Percentiles rank a stretch among this genome's conserved stretches.
These are phyloP conservation scores for Plectus sambesii DNA, from an alignment of 1,140 invertebrate genomes.

Conservation along the genomic window DNA sequence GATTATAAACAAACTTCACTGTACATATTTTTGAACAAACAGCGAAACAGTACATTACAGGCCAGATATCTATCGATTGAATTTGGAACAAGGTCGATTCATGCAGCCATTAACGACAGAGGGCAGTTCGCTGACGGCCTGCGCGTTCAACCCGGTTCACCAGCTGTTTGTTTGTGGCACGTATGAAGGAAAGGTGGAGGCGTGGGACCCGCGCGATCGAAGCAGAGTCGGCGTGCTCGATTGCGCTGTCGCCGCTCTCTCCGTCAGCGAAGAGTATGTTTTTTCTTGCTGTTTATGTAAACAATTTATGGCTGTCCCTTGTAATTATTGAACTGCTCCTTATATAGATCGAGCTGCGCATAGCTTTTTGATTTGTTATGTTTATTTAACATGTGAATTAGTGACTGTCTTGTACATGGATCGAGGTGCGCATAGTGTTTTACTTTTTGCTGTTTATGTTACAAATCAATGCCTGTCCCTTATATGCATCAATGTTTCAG, in stretches of 20 bases:
- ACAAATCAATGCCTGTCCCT: too few species aligned
- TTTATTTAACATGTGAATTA: too few species aligned
- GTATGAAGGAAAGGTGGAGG: slow-evolving; percentile 80
- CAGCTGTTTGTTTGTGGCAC: slow-evolving; percentile 74
- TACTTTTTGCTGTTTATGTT: too few species aligned
- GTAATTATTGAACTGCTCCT: too few species aligned
- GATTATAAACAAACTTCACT: too few species aligned
- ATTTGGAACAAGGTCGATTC: slow-evolving; percentile 88
- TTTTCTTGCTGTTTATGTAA: not conserved
- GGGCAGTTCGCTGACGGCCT: slow-evolving; percentile 61
- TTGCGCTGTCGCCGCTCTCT: slow-evolving; percentile 63
- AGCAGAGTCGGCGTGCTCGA: slow-evolving; percentile 67
- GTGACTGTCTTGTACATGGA: too few species aligned
- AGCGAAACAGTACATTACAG: slow-evolving; percentile 50
- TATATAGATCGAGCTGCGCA: too few species aligned
- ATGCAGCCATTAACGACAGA: slow-evolving; percentile 66
- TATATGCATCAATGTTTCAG: too few species aligned
- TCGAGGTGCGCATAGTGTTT: too few species aligned
- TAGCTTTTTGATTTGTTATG: too few species aligned
- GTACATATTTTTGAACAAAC: slow-evolving; percentile 13
- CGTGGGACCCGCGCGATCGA: slow-evolving; percentile 78
- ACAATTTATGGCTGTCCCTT: too few species aligned
- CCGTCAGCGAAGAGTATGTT: slow-evolving; percentile 57
- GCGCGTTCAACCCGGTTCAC: slow-evolving; percentile 74
- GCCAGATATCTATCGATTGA: slow-evolving; percentile 80